A percentile compares a stretch with the other conserved stretches of the same genome.
Evolutionary conservation across 2,797 vertebrate genomes (phyloP).

Genomic region (Prionace glauca): DNA sequence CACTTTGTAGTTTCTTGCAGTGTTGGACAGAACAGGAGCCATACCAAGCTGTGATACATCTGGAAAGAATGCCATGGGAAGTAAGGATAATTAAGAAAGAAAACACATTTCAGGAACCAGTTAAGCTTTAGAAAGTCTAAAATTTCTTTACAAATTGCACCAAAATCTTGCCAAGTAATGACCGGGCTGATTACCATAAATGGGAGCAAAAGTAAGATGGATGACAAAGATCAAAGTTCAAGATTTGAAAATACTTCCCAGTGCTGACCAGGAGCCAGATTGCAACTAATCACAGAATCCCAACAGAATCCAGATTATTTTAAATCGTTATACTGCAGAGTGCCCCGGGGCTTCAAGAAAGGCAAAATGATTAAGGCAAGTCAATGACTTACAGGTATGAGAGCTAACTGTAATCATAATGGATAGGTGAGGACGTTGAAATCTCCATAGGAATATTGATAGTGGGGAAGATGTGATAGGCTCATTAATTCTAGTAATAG

Average conservation of each 20-base stretch:
- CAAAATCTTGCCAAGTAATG: background rate
- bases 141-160: background rate
- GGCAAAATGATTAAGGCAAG: background rate
- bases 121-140: background rate
- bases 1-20: no score
- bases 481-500: background rate
- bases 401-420: background rate
- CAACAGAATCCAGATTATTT: background rate
- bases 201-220: background rate
- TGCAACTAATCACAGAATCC: background rate
- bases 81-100: background rate
- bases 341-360: background rate
- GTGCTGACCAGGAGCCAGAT: no score
- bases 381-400: background rate
- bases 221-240: background rate
- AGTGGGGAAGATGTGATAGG: background rate
- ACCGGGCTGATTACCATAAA: background rate
- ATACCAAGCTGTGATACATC: background rate
- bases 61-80: background rate
- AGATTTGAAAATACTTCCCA: no score
- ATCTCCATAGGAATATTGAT: background rate
- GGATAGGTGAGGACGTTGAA: background rate
- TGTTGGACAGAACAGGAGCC: background rate
- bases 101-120: background rate
- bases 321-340: background rate